Evolutionary conservation across 2,888 invertebrate genomes (phyloP).

Genomic region (Mylabris sibirica): DNA sequence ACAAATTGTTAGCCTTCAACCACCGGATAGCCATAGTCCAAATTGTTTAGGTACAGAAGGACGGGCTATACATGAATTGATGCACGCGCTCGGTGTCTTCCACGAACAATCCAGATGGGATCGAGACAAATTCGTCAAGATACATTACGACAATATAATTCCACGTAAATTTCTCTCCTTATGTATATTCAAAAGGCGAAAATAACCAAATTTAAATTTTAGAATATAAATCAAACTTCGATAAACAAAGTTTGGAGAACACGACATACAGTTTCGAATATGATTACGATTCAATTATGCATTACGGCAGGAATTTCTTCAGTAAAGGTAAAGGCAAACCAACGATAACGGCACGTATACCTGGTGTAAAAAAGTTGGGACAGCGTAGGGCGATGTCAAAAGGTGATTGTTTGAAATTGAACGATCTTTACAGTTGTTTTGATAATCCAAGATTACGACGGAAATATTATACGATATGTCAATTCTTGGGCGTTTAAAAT

Average conservation of each 20-base stretch:
- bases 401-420: slow-evolving; percentile 73
- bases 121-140: slow-evolving; percentile 73
- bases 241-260: slow-evolving; percentile 69
- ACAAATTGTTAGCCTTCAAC: slow-evolving; percentile 75
- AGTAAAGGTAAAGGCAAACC: slow-evolving; percentile 69
- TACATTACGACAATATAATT: slow-evolving; percentile 73
- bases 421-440: slow-evolving; percentile 72
- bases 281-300: slow-evolving; percentile 82
- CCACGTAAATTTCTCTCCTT: slow-evolving; percentile 61
- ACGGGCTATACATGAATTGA: slow-evolving; percentile 79
- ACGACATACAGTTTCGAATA: slow-evolving; percentile 75
- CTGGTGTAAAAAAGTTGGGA: slow-evolving; percentile 65
- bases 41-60: slow-evolving; percentile 74
- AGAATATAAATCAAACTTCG: slow-evolving; percentile 70
- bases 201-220: slow-evolving; percentile 38
- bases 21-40: slow-evolving; percentile 67
- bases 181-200: not conserved
- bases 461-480: slow-evolving; percentile 67
- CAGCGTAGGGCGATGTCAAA: slow-evolving; percentile 71
- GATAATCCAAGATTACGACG: slow-evolving; percentile 60
- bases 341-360: slow-evolving; percentile 68
- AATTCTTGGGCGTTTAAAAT: slow-evolving; percentile 63
- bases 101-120: slow-evolving; percentile 83
- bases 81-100: slow-evolving; percentile 83
- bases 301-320: slow-evolving; percentile 75